phyloP scores from a whole-genome alignment of 2,797 vertebrate genomes.

The Taeniopygia guttata region DNA sequence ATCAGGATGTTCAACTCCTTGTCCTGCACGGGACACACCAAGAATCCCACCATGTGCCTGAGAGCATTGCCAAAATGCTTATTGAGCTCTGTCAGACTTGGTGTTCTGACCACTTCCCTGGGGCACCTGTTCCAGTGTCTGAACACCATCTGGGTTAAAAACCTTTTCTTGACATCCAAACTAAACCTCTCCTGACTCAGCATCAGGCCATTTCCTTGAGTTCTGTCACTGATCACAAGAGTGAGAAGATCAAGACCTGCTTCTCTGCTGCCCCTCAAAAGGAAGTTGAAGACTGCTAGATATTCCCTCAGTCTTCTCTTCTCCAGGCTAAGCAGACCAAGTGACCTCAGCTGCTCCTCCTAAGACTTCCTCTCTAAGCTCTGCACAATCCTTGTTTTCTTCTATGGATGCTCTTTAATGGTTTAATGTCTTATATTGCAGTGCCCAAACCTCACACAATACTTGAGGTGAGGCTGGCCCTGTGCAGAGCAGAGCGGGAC shows the following conservation, averaged over 20 bases:
- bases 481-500: not conserved
- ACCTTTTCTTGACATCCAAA: not conserved
- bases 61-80: not conserved
- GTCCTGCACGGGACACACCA: not conserved
- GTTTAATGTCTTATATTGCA: not conserved
- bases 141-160: not conserved
- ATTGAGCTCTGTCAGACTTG: not conserved
- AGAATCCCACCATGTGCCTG: not conserved
- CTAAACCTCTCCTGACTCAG: not conserved
- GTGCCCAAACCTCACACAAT: not conserved
- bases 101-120: not conserved
- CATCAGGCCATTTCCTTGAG: not conserved
- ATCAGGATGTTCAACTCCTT: not conserved
- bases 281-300: not conserved
- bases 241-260: not conserved
- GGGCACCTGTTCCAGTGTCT: not conserved
- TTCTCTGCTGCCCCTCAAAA: rapidly evolving
- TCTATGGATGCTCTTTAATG: not conserved
- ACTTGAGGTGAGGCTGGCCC: rapidly evolving
- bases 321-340: not conserved
- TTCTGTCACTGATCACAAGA: not conserved
- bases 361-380: not conserved
- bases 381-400: not conserved
- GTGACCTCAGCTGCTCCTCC: not conserved
- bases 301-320: not conserved